These are phyloP conservation scores for Myopa tessellatipennis DNA, from an alignment of 2,888 invertebrate species.

Conservation along the genomic window DNA sequence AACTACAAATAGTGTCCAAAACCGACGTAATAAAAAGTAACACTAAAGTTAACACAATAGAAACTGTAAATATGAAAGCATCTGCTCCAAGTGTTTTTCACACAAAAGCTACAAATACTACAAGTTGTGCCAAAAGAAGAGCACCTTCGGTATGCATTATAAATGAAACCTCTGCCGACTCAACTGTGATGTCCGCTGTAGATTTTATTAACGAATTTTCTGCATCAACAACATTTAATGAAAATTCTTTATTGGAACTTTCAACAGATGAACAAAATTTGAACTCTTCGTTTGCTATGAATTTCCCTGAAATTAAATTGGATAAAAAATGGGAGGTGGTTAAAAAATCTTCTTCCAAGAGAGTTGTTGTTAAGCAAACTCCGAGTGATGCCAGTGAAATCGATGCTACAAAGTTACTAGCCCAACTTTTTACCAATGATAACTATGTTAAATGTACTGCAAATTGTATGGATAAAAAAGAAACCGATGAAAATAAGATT, in stretches of 20 bases:
- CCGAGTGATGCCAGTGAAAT: not conserved
- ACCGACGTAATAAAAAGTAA: too few species aligned
- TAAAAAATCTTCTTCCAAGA: not conserved
- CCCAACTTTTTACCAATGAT: conserved; percentile 23
- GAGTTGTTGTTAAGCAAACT: not conserved
- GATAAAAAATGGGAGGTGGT: not conserved
- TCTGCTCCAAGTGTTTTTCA: too few species aligned
- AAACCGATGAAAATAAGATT: not conserved
- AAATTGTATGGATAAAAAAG: not conserved
- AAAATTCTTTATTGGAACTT: conserved; percentile 50
- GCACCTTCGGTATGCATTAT: conserved; percentile 41
- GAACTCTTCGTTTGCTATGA: conserved; percentile 54
- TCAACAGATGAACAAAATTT: conserved; percentile 58
- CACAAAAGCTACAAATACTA: not conserved
- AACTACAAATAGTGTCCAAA: too few species aligned
- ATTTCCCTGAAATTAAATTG: conserved; percentile 33
- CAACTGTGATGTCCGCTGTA: conserved; percentile 54
- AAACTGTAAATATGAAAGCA: too few species aligned
- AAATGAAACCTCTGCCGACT: conserved; percentile 37
- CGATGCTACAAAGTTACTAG: conserved; percentile 28
- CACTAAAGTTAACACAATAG: too few species aligned
- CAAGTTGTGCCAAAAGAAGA: not conserved
- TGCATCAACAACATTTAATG: conserved; percentile 45
- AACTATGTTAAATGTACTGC: conserved; percentile 52
- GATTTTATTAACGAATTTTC: conserved; percentile 59